Evolutionary conservation across 1,140 invertebrate species (phyloP), one percentile per base, ranked within the genome.

Genomic region (Scaptomyza pallida): DNA sequence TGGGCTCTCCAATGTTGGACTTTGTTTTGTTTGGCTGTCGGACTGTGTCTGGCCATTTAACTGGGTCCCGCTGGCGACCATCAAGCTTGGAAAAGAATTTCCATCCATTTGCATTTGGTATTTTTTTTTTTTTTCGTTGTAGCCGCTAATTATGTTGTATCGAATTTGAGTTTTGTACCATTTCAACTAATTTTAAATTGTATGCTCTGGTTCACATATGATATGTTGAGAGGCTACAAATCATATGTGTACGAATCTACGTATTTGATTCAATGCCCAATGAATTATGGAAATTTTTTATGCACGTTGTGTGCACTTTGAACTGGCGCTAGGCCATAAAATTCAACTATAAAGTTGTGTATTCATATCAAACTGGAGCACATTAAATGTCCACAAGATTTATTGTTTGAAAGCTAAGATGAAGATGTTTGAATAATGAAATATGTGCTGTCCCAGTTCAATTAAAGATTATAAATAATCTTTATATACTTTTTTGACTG

Each of bases 151-250:
- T 62, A 67, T 59, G 54, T 59, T 48, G 63, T 52, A 60, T 45
- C 26, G 47, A 45, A 68, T 68, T 68, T 52, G 81, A 45, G 35
- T 50, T 59, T 52, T 55, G 54, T 55, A 47, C 19, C 62, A 72
- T 73, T 75, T 71, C 61, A 37, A 78, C 79, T 83, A 75, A 79
- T 5, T 85, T 79, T 83, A 85, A 79, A 85, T 76, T 40, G 48
- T 75, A 85, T 67, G 79, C 75, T 85, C 80, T 85, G 72, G 51
- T 85, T 83, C 56, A 57, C 56, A 65, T 75, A 65, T 48, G 35
- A 44, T 78, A 68, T 51, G 41, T 63, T 26, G 6, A 30, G 52
- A 67, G 15, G 48, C 56, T 55, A 75, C 75, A 83, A 82, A 79
- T 85, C 72, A 78, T 62, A 56, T 33, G n/a, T n/a, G n/a, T n/a